Evolutionary conservation across 2,797 vertebrate genomes (phyloP), one percentile per base, ranked within the genome.

Genomic region (Garrulus glandarius): DNA sequence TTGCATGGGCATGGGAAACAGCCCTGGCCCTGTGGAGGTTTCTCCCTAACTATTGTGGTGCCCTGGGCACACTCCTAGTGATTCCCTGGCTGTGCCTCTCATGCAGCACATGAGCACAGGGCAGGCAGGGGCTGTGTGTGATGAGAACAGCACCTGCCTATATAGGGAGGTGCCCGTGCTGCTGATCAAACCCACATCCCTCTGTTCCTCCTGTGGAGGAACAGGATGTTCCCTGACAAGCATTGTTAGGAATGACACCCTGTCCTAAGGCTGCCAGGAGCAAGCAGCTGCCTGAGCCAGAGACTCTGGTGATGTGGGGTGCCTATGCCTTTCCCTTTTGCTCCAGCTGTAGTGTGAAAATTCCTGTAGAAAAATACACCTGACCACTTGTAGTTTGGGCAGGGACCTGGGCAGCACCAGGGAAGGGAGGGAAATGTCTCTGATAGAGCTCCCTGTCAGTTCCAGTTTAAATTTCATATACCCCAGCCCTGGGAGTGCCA

Each of bases 31-130:
- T 23, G 6, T 1, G 10, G 46, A 64, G 27, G 8, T 68, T 89
- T 70, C 29, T 92, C 21, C 30, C 2, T 1, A 10, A 5, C 56
- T 41, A 3, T 34, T 2, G 0, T 8, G 16, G 32, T 37, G 59
- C 22, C 56, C 43, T 52, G 56, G 21, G 19, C 26, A 19, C 1
- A 0, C 1, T 57, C 23, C 37, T 26, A 17, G 34, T 0, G 0
- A 64, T 26, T 53, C 55, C 26, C 72, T 74, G 59, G 11, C 30
- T 0, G 9, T 65, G 65, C 59, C 36, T 49, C 67, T 83, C 0
- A 0, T 5, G 43, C 15, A 67, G 61, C 52, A 47, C 20, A 2
- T 1, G 11, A 49, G 36, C 43, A n/a, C 61, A 50, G 36, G 52
- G 10, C 1, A 1, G 44, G 22, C 46, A 16, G 43, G 57, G 68